Base-by-base conservation (phyloP, 2,113 vertebrate species). In the Atrichornis clamosus region DNA sequence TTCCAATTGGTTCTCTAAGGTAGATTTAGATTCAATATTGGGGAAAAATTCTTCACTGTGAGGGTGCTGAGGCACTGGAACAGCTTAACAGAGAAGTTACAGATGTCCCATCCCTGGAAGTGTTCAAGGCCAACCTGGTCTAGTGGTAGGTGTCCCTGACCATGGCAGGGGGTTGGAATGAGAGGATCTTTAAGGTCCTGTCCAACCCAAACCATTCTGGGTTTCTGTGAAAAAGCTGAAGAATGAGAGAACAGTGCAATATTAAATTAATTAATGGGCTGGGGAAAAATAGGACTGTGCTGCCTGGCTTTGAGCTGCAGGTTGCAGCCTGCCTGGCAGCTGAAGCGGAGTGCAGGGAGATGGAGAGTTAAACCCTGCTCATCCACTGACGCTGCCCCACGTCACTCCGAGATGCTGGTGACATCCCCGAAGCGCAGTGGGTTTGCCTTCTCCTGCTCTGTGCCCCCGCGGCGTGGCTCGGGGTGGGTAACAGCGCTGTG, bases 301-400 rank as follows among this genome's bases (percentile, higher is more conserved):
- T 75, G 59, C 39, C 46, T 55, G 83, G 47, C 58, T 73, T 24
- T 4, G 60, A 53, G 73, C 77, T 69, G 42, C 68, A 23, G 53
- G 19, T 47, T 24, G 41, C 68, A 56, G 65, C 69, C 67, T 22
- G 50, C 64, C 62, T 13, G 28, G 42, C 58, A 32, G 6, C 69
- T n/a, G 2, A 26, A 80, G 49, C 60, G 56, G 58, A 11, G 1
- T 1, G 16, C 58, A 21, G 67, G 62, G 53, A 64, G 50, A 15
- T 2, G 53, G 56, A 15, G 87, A 64, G 46, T 56, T 41, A 44
- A 68, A 60, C n/a, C 2, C 35, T 6, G 0, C 41, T 49, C 30
- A 6, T 5, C 6, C 56, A 0, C 10, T 52, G 69, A 2, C 8
- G 0, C 64, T n/a, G 47, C 37, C 33, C 47, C 39, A 0, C 6